Evolutionary conservation across 53 echinoderm and acorn worm species (phyloP).

Genomic region (Paracentrotus lividus): DNA sequence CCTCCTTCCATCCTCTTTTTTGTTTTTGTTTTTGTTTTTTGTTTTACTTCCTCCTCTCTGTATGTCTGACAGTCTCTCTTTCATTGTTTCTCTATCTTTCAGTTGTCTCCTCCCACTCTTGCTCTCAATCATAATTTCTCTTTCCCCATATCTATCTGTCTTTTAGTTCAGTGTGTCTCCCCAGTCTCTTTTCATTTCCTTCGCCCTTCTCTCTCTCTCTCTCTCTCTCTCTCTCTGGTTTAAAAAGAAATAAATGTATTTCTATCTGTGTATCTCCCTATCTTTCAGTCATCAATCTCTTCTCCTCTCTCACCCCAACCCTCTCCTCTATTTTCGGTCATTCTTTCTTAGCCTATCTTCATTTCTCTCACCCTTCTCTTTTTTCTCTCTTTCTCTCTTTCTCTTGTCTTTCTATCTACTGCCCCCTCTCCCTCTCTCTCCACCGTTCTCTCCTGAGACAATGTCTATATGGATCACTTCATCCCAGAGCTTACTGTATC

Average conservation of each 20-base stretch:
- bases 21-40: background rate
- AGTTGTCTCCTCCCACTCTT: background rate
- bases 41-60: no score
- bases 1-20: background rate
- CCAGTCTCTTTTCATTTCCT: background rate
- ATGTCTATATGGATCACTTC: constrained; percentile 4
- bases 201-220: background rate
- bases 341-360: background rate
- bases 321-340: background rate
- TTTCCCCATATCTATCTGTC: background rate
- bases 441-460: background rate
- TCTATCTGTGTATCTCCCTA: no score
- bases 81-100: background rate
- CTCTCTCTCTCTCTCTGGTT: background rate
- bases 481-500: background rate
- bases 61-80: background rate
- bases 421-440: background rate
- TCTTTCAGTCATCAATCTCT: background rate
- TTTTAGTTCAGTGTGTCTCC: background rate
- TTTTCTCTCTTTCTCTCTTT: background rate
- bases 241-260: no score
- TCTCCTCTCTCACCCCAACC: background rate
- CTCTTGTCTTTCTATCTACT: background rate
- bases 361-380: background rate
- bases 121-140: background rate